phyloP scores from a whole-genome alignment of 2,113 vertebrate species.

The Poecile atricapillus region DNA sequence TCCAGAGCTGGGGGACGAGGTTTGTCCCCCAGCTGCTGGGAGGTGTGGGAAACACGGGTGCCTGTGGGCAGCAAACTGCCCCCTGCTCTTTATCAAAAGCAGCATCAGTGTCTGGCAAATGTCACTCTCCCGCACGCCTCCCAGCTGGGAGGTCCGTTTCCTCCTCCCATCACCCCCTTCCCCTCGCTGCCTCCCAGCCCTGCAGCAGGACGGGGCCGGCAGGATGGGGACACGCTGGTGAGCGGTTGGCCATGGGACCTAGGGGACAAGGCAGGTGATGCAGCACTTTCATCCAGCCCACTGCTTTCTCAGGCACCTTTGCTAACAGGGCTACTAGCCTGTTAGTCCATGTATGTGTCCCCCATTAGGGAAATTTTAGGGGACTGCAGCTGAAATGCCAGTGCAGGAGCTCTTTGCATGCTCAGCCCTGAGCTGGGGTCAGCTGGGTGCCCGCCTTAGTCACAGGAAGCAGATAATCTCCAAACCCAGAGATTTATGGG shows the following conservation, averaged over 20 bases:
- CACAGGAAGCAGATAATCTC: background rate
- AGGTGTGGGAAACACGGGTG: constrained; percentile 22
- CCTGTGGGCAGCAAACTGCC: constrained; percentile 16
- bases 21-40: background rate
- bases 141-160: constrained; percentile 16
- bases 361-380: background rate
- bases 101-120: constrained; percentile 38
- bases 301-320: background rate
- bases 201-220: fast-evolving
- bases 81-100: constrained; percentile 23
- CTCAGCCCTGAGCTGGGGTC: background rate
- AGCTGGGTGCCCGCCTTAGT: fast-evolving
- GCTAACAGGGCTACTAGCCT: background rate
- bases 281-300: background rate
- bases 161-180: background rate
- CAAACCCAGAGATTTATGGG: background rate
- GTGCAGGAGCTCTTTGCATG: background rate
- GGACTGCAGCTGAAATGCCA: background rate
- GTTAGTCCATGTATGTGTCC: too few relatives aligned
- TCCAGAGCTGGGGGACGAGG: background rate
- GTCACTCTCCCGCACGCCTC: background rate
- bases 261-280: background rate
- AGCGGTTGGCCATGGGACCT: background rate
- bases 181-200: background rate
- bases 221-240: fast-evolving